Evolutionary conservation across 1,140 invertebrate genomes (phyloP).

Genomic region (Piezodorus guildinii): DNA sequence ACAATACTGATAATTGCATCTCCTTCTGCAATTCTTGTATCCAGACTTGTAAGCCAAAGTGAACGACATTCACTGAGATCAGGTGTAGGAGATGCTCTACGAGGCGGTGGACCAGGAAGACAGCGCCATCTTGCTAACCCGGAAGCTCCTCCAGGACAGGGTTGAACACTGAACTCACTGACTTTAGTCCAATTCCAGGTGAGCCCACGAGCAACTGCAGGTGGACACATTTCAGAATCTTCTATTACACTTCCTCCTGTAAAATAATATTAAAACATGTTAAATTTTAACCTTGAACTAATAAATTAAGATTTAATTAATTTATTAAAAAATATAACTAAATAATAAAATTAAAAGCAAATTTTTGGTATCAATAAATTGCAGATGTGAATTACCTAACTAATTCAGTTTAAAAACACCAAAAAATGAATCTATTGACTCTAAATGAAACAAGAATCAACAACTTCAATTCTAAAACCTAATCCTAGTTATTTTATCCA

Average conservation of each 20-base stretch:
- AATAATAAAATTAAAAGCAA: too few species aligned
- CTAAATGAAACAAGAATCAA: too few species aligned
- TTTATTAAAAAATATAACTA: too few species aligned
- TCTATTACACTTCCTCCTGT: conserved; percentile 4
- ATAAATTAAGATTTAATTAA: too few species aligned
- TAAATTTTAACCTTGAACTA: too few species aligned
- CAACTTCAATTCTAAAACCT: too few species aligned
- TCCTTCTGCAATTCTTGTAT: conserved; percentile 60
- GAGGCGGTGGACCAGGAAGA: conserved; percentile 33
- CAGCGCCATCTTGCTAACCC: conserved; percentile 75
- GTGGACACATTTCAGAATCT: conserved; percentile 42
- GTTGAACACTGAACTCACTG: conserved; percentile 59
- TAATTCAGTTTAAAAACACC: too few species aligned
- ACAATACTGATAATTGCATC: conserved; percentile 67
- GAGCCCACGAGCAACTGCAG: conserved; percentile 58
- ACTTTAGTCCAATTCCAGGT: conserved; percentile 79
- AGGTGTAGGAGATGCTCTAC: conserved; percentile 64
- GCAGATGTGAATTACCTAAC: too few species aligned
- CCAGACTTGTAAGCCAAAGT: conserved; percentile 73
- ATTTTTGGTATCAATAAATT: too few species aligned
- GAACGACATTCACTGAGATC: conserved; percentile 86
- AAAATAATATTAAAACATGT: background rate
- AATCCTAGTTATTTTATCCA: too few species aligned
- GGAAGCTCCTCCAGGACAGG: conserved; percentile 77
- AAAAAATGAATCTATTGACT: too few species aligned